Conservation (phyloP, 2,888 invertebrate genomes). For the Aphodius sticticus region DNA sequence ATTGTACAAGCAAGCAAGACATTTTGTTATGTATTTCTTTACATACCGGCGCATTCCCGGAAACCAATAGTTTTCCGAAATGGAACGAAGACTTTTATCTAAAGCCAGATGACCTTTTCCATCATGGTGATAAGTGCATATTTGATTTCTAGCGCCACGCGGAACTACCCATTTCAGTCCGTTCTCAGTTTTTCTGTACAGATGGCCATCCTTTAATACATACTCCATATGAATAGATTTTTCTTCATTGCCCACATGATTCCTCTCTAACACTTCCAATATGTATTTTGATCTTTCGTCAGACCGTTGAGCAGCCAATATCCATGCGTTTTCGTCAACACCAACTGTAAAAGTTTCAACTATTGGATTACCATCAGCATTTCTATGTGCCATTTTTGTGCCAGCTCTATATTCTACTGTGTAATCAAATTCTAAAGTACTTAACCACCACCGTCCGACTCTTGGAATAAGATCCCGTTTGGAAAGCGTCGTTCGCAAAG, state of each 20-base stretch:
- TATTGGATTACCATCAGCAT: not conserved
- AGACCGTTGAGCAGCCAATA: slow-evolving; percentile 12
- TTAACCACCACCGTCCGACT: slow-evolving; percentile 50
- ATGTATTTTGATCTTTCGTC: not conserved
- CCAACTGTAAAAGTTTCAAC: not conserved
- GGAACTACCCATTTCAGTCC: slow-evolving; percentile 48
- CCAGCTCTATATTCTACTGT: slow-evolving; percentile 13
- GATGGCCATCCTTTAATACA: not conserved
- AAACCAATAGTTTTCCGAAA: slow-evolving; percentile 54
- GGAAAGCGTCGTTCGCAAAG: slow-evolving; percentile 39
- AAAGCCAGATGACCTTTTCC: slow-evolving; percentile 52
- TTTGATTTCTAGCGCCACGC: slow-evolving; percentile 44
- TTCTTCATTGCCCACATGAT: slow-evolving; percentile 1
- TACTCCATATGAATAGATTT: slow-evolving; percentile 12
- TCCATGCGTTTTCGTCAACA: not conserved
- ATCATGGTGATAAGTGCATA: slow-evolving; percentile 51
- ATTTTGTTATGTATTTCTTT: slow-evolving; percentile 52
- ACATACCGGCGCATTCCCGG: slow-evolving; percentile 52
- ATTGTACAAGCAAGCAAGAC: slow-evolving; percentile 53
- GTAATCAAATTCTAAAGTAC: slow-evolving; percentile 29
- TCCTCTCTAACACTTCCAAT: not conserved
- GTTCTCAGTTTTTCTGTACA: slow-evolving; percentile 8
- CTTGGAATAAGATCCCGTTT: slow-evolving; percentile 47
- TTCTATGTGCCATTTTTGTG: slow-evolving; percentile 7
- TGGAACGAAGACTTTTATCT: slow-evolving; percentile 48